Base-by-base conservation (phyloP, 2,888 invertebrate species). In the Agapostemon virescens region DNA sequence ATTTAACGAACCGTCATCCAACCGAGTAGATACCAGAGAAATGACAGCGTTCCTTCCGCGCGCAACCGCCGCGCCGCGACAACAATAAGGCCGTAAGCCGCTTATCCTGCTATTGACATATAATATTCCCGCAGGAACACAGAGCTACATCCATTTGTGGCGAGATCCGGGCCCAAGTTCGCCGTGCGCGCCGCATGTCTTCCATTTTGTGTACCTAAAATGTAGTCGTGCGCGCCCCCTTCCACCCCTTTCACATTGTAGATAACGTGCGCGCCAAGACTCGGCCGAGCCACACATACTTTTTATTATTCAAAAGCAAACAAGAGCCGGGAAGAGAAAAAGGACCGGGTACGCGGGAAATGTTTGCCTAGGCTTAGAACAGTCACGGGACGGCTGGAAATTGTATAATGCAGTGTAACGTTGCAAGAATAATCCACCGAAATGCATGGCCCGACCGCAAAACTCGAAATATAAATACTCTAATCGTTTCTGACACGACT, bases 41-140 rank as follows among this genome's bases (percentile, higher is more conserved):
- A 88, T 83, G 83, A 81, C 45, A 64, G 74, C 68, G 69, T 77
- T 81, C 78, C 80, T 58, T 74, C 68, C 73, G 52, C 68, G 58
- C 67, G 71, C 70, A 72, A 79, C 74, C 72, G 40, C 76, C 69
- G 74, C 71, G n/a, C n/a, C 70, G 73, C 75, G 77, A 76, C 84
- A 77, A 79, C 84, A 79, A 84, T 82, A 82, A 84, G 80, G 72
- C 38, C 73, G 82, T 88, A 90, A 90, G 90, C 89, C 85, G 90
- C 89, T 90, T 89, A 89, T 81, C 83, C 79, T 55, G 70, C 87
- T 88, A 89, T 90, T 90, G 90, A 90, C 90, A 88, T 86, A 88
- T 87, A 88, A 89, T 90, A 90, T 90, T 87, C 88, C 82, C 82
- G 78, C 83, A 82, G 79, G 85, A 86, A 85, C 84, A 83, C 78